Conservation (phyloP, 2,797 vertebrate genomes). For the Aeoliscus strigatus region DNA sequence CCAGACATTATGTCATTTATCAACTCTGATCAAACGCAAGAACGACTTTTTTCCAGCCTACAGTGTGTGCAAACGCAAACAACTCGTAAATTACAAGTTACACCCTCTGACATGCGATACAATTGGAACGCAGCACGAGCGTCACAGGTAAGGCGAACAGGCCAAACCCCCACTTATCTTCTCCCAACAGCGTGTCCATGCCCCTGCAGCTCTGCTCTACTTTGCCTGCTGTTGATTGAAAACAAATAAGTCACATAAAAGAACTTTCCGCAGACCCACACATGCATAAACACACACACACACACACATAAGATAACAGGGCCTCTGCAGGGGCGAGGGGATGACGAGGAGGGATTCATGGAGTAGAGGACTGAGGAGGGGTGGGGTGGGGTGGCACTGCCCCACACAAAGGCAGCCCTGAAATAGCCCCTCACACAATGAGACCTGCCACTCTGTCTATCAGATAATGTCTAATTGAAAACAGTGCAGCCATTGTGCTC, state of each 20-base stretch:
- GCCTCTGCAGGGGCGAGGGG: constrained; percentile 48
- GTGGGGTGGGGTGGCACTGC: constrained; percentile 82
- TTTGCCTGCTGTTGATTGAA: constrained; percentile 50
- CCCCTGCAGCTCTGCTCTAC: constrained; percentile 27
- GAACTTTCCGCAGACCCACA: constrained; percentile 33
- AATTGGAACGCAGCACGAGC: too few species aligned
- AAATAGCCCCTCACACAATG: constrained; percentile 93
- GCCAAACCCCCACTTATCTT: not conserved
- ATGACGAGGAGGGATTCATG: constrained; percentile 14
- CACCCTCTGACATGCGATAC: too few species aligned
- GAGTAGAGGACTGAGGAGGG: constrained; percentile 54
- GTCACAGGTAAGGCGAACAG: not conserved
- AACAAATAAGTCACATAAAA: constrained; percentile 62
- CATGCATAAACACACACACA: constrained; percentile 11
- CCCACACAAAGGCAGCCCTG: constrained; percentile 95
- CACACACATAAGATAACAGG: constrained; percentile 54
- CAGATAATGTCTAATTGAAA: constrained; percentile 99
- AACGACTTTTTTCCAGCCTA: too few species aligned
- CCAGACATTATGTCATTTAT: too few species aligned
- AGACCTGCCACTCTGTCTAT: constrained; percentile 98
- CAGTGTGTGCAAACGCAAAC: too few species aligned
- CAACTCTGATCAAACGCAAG: too few species aligned
- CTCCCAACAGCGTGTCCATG: too few species aligned
- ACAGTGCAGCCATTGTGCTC: constrained; percentile 96
- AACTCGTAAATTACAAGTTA: too few species aligned